Conservation (phyloP, 2,113 vertebrate species). For the Eubucco bourcierii region DNA sequence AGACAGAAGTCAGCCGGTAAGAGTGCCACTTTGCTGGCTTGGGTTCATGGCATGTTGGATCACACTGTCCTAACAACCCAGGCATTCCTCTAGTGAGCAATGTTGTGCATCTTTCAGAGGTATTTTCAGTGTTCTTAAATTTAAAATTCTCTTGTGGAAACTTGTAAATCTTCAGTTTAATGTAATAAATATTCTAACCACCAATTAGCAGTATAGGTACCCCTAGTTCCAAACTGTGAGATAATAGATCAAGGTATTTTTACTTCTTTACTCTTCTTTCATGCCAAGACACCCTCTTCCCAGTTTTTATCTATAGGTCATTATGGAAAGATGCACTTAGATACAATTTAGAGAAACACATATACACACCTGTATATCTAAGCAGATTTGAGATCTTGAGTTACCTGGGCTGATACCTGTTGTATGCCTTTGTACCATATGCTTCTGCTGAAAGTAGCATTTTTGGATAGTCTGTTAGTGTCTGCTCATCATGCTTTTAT, state of each 20-base stretch:
- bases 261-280: not conserved
- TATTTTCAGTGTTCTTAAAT: not conserved
- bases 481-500: not conserved
- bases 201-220: not conserved
- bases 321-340: accelerated
- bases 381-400: not conserved
- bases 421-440: not conserved
- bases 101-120: not conserved
- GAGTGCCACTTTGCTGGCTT: not conserved
- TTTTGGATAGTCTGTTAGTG: not conserved
- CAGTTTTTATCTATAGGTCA: not conserved
- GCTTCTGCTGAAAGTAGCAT: not conserved
- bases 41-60: not conserved
- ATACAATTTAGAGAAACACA: not conserved
- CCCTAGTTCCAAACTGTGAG: not conserved
- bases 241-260: not conserved
- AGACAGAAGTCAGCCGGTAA: not conserved
- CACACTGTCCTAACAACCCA: not conserved
- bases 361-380: not conserved
- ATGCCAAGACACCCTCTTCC: not conserved
- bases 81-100: not conserved
- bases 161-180: not conserved
- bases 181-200: not conserved
- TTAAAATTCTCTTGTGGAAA: not conserved
- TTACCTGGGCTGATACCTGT: not conserved